A percentile compares a stretch with the other conserved stretches of the same genome.
Evolutionary conservation across 2,113 vertebrate genomes (phyloP).

Genomic region (Platysternon megacephalum): DNA sequence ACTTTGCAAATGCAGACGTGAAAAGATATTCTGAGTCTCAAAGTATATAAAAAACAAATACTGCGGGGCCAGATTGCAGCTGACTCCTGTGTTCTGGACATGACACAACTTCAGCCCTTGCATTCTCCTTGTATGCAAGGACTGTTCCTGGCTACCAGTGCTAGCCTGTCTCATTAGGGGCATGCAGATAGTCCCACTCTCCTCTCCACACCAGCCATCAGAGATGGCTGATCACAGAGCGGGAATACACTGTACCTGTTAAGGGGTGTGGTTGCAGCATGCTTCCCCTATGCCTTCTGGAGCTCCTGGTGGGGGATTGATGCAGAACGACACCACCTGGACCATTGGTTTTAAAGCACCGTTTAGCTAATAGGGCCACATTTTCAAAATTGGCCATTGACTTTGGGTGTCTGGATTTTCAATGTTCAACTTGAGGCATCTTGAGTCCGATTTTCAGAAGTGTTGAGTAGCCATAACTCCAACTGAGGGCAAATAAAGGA

Average conservation of each 20-base stretch:
- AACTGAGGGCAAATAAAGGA: background rate
- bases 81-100: conserved; percentile 29
- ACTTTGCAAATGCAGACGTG: conserved; percentile 25
- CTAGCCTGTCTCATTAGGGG: too few species aligned
- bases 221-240: background rate
- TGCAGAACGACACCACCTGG: conserved; percentile 24
- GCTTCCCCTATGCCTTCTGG: background rate
- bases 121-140: background rate
- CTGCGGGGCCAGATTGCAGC: background rate
- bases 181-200: background rate
- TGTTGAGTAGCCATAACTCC: background rate
- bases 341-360: background rate
- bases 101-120: conserved; percentile 50
- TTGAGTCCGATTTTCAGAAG: conserved; percentile 16
- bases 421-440: background rate
- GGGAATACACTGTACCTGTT: background rate
- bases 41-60: background rate
- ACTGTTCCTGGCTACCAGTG: background rate
- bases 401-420: background rate
- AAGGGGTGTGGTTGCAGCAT: background rate
- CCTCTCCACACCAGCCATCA: background rate
- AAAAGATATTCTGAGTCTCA: background rate
- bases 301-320: background rate
- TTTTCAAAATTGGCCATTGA: conserved; percentile 14
- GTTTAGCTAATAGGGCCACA: background rate